A percentile compares a stretch with the other conserved stretches of the same genome.
Evolutionary conservation across 2,888 invertebrate genomes (phyloP).

Genomic region (Chaitophorus viminalis): DNA sequence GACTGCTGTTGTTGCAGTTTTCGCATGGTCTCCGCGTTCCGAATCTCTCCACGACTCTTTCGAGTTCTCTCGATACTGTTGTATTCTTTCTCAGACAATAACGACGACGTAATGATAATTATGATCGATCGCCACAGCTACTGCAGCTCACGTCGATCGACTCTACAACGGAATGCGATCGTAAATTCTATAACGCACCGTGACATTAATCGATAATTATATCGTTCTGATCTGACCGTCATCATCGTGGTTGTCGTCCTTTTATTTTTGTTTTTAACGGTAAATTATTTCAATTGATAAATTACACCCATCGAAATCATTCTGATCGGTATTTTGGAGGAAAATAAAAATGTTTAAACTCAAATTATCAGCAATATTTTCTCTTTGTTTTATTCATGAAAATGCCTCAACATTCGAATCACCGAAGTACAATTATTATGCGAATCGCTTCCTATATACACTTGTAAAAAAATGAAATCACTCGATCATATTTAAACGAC

Average conservation of each 20-base stretch:
- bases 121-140: neutral
- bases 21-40: neutral
- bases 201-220: conserved; percentile 24
- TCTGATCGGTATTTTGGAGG: neutral
- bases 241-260: neutral
- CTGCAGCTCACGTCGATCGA: neutral
- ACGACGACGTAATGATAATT: neutral
- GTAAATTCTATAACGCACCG: conserved; percentile 4
- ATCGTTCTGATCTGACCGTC: neutral
- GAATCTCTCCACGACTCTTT: neutral
- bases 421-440: neutral
- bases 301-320: neutral
- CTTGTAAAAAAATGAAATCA: neutral
- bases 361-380: neutral
- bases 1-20: too few species aligned
- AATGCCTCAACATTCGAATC: neutral
- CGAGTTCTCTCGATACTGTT: neutral
- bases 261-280: conserved; percentile 1
- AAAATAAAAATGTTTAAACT: neutral
- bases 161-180: neutral
- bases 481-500: neutral
- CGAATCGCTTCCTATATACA: neutral
- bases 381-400: neutral
- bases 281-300: conserved; percentile 22
- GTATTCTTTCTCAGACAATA: neutral